Conservation (phyloP, 1,140 invertebrate species). For the Zaprionus tsacasi region DNA sequence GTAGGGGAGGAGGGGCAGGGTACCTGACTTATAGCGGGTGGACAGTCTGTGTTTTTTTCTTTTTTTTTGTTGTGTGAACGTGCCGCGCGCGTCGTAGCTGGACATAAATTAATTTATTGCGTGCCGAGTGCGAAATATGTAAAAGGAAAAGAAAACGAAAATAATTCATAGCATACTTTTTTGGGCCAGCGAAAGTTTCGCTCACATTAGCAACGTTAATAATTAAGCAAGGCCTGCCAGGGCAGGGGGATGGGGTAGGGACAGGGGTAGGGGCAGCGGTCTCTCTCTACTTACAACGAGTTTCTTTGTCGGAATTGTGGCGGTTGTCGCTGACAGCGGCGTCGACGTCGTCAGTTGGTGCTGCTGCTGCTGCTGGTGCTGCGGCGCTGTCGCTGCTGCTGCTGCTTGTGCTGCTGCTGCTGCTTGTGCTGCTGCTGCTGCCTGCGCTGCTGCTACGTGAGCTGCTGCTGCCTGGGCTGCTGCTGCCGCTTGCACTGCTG, state of each 20-base stretch:
- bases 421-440: slow-evolving; percentile 43
- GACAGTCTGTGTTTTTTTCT: slow-evolving; percentile 5
- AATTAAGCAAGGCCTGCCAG: slow-evolving; percentile 64
- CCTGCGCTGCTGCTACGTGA: slow-evolving; percentile 48
- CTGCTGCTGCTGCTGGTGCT: slow-evolving; percentile 53
- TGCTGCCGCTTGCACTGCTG: neutral
- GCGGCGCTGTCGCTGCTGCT: slow-evolving; percentile 61
- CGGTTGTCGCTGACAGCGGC: slow-evolving; percentile 77
- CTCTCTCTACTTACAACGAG: slow-evolving; percentile 78
- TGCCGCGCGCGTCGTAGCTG: slow-evolving; percentile 63
- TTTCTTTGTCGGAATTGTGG: slow-evolving; percentile 84
- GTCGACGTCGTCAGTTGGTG: slow-evolving; percentile 53
- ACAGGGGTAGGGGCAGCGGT: slow-evolving; percentile 17
- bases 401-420: slow-evolving; percentile 46
- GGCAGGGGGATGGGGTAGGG: neutral
- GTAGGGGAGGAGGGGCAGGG: neutral
- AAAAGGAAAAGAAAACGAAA: slow-evolving; percentile 55
- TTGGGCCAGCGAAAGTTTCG: slow-evolving; percentile 56
- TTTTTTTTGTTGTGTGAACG: slow-evolving; percentile 58
- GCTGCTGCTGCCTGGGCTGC: slow-evolving; percentile 6
- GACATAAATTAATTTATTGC: slow-evolving; percentile 83
- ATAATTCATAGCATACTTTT: slow-evolving; percentile 79
- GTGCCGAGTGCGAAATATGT: slow-evolving; percentile 70
- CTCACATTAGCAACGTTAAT: slow-evolving; percentile 78
- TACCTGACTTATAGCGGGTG: slow-evolving; percentile 3